Percentiles rank a stretch among this genome's conserved stretches.
phyloP scores from a whole-genome alignment of 2,113 vertebrate species.

The Nannospalax galili region DNA sequence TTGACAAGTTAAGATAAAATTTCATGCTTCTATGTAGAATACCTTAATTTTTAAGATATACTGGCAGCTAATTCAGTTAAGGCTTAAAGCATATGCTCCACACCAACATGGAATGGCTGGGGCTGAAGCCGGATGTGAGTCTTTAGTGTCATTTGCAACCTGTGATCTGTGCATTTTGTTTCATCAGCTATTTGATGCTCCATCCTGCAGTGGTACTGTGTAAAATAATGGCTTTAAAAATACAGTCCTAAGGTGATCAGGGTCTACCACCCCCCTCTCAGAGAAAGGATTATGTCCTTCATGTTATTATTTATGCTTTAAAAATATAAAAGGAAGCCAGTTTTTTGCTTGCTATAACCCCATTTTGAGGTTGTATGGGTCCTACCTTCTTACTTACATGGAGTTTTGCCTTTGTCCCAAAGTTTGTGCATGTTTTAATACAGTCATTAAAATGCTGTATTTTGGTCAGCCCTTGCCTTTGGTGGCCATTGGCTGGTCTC shows the following conservation, averaged over 20 bases:
- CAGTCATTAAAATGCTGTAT: background rate
- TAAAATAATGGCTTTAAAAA: background rate
- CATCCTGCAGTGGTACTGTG: background rate
- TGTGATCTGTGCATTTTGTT: background rate
- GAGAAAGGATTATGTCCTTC: background rate
- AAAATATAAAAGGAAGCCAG: background rate
- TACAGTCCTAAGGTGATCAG: background rate
- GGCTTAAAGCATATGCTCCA: background rate
- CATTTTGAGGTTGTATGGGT: background rate
- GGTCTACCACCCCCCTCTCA: background rate
- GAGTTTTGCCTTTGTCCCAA: background rate
- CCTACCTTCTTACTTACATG: background rate
- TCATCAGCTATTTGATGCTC: background rate
- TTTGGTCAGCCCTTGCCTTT: constrained; percentile 74
- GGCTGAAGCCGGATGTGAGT: no score
- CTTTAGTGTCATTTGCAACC: background rate
- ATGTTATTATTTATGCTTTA: background rate
- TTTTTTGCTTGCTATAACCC: background rate
- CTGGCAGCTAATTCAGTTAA: background rate
- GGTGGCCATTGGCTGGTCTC: constrained; percentile 77
- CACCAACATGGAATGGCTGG: background rate
- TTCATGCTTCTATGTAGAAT: background rate
- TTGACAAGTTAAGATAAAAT: background rate
- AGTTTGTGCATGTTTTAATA: background rate
- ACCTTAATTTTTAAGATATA: background rate